phyloP scores from a whole-genome alignment of 2,113 vertebrate species.

The Grammomys surdaster region DNA sequence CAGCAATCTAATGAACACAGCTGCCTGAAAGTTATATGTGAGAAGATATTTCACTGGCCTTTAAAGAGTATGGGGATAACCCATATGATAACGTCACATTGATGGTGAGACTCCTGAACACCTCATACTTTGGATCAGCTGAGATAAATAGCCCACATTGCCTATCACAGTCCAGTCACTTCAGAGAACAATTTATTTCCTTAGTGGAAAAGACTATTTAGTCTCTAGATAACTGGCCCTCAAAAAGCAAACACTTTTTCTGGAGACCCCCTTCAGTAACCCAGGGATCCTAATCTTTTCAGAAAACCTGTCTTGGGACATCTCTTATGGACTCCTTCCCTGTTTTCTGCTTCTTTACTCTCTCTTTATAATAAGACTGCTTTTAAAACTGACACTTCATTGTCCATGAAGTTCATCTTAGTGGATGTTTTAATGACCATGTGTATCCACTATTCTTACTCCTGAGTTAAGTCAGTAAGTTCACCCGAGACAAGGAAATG shows the following conservation, averaged over 20 bases:
- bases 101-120: too few species aligned
- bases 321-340: neutral
- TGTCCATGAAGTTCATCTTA: neutral
- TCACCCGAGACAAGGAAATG: too few species aligned
- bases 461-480: neutral
- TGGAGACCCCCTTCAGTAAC: neutral
- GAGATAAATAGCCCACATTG: neutral
- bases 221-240: neutral
- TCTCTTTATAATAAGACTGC: neutral
- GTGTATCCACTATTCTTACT: too few species aligned
- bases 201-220: neutral
- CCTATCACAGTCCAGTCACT: neutral
- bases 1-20: neutral
- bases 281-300: neutral
- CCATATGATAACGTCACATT: too few species aligned
- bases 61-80: neutral
- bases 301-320: neutral
- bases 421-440: neutral
- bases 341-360: neutral
- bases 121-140: neutral
- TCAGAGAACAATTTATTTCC: neutral
- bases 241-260: too few species aligned
- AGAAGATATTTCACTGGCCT: neutral
- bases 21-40: neutral
- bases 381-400: neutral